A percentile compares a stretch with the other conserved stretches of the same genome.
Conservation (phyloP, 1,140 invertebrate genomes). For the Asobara japonica region DNA sequence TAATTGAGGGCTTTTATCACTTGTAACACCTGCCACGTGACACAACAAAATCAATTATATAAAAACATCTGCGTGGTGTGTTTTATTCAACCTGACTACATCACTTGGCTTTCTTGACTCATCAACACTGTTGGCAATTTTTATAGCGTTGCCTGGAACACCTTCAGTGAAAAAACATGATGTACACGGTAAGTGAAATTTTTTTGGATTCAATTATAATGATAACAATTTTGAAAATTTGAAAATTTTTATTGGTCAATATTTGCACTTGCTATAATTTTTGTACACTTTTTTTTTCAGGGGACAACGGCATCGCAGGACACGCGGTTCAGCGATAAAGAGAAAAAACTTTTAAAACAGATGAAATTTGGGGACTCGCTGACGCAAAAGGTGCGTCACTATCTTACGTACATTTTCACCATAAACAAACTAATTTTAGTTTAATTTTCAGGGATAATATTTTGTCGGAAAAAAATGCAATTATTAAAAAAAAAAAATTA, state of each 20-base stretch:
- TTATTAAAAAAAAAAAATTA: too few relatives aligned
- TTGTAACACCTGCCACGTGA: background rate
- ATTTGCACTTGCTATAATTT: background rate
- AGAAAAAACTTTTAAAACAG: constrained; percentile 98
- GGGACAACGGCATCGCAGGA: constrained; percentile 98
- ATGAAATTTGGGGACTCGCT: constrained; percentile 97
- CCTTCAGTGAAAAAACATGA: constrained; percentile 57
- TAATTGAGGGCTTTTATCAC: background rate
- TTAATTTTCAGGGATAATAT: too few relatives aligned
- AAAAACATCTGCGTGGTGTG: background rate
- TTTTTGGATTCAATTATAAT: too few relatives aligned
- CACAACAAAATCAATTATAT: background rate
- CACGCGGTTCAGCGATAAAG: constrained; percentile 98
- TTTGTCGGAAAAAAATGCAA: too few relatives aligned
- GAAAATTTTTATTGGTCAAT: too few relatives aligned
- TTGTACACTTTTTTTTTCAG: constrained; percentile 65
- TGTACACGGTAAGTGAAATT: constrained; percentile 65
- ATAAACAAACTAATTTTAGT: too few relatives aligned
- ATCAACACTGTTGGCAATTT: constrained; percentile 7
- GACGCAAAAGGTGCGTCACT: constrained; percentile 84
- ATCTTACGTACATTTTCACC: too few relatives aligned
- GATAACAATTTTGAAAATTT: too few relatives aligned
- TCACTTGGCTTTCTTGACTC: background rate
- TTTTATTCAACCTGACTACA: background rate
- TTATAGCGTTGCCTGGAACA: constrained; percentile 1